Evolutionary conservation across 2,888 invertebrate genomes (phyloP).

Genomic region (Drosophila paramelanica): DNA sequence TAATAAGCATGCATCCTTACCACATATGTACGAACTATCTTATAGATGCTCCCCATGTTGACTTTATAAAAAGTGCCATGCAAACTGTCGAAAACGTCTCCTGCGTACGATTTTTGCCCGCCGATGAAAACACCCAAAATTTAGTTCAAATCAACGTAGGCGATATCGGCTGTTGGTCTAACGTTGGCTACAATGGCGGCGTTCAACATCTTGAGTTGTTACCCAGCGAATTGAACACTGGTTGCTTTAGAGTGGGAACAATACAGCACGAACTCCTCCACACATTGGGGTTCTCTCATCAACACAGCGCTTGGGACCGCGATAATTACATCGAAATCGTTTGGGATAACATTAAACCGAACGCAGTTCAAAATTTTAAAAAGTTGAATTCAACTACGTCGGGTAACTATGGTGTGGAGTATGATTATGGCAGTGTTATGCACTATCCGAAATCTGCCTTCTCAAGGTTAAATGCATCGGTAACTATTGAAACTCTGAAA

Average conservation of each 20-base stretch:
- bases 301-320: slow-evolving; percentile 88
- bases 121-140: background rate
- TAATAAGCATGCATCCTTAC: background rate
- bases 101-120: slow-evolving; percentile 3
- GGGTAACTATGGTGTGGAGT: slow-evolving; percentile 87
- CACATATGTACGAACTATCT: background rate
- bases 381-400: slow-evolving; percentile 86
- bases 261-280: slow-evolving; percentile 92
- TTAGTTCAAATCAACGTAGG: background rate
- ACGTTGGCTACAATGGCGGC: slow-evolving; percentile 15
- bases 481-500: slow-evolving; percentile 48
- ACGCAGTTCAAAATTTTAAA: slow-evolving; percentile 88
- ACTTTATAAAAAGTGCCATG: background rate
- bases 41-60: background rate
- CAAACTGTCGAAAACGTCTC: background rate
- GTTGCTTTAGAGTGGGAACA: slow-evolving; percentile 81
- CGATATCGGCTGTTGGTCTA: slow-evolving; percentile 2
- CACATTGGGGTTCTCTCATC: slow-evolving; percentile 90
- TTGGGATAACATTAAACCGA: slow-evolving; percentile 83
- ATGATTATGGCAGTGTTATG: slow-evolving; percentile 92
- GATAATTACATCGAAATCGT: slow-evolving; percentile 88
- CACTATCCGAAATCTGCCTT: slow-evolving; percentile 90
- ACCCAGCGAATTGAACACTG: background rate
- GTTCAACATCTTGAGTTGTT: slow-evolving; percentile 10
- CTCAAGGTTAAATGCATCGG: slow-evolving; percentile 86